phyloP scores from a whole-genome alignment of 2,888 invertebrate species.

The Hypomecis punctinalis region DNA sequence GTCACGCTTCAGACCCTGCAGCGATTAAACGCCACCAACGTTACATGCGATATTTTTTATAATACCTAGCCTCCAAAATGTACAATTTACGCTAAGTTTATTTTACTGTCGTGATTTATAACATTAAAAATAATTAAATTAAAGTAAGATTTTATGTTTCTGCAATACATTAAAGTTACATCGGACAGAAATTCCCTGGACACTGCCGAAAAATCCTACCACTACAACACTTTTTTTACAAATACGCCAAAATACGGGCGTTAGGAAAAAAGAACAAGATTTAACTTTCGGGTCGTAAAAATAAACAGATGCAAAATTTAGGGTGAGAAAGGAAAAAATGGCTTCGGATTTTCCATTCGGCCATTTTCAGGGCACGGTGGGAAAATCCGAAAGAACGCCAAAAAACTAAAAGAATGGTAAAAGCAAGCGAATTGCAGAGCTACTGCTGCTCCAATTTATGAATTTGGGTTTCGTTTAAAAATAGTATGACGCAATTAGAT shows the following conservation, averaged over 20 bases:
- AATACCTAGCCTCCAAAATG: too few species aligned
- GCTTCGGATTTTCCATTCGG: neutral
- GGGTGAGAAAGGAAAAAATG: conserved; percentile 2
- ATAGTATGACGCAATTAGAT: conserved; percentile 27
- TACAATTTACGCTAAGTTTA: too few species aligned
- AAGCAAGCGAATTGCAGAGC: neutral
- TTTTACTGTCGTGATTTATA: too few species aligned
- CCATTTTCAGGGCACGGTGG: neutral
- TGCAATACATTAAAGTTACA: too few species aligned
- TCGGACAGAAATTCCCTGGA: too few species aligned
- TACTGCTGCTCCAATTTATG: neutral
- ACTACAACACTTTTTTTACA: too few species aligned
- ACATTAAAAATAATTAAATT: too few species aligned
- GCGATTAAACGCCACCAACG: too few species aligned
- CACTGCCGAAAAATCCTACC: too few species aligned
- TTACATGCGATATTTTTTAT: too few species aligned
- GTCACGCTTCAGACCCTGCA: too few species aligned
- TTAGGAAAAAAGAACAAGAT: neutral
- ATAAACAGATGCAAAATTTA: neutral
- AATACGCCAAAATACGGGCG: neutral
- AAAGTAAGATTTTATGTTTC: too few species aligned
- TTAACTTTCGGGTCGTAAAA: neutral
- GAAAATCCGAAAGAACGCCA: conserved; percentile 4
- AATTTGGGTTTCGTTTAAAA: conserved; percentile 27
- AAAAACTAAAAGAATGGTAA: neutral